Evolutionary conservation across 2,888 invertebrate species (phyloP).

Genomic region (Lochmaea crataegi): DNA sequence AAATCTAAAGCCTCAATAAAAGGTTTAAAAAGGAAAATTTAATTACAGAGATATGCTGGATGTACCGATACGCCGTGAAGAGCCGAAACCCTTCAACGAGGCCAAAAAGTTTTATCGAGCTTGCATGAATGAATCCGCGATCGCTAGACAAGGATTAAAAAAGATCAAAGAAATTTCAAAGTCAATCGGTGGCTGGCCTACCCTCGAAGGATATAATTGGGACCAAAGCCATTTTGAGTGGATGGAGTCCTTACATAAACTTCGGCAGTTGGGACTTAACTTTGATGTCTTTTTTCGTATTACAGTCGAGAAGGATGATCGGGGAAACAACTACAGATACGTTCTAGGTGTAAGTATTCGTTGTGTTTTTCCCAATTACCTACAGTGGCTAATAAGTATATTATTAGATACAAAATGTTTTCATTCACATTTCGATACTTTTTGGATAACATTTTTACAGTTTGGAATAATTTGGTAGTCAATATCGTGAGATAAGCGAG

Average conservation of each 20-base stretch:
- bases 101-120: constrained; percentile 58
- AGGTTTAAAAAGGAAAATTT: background rate
- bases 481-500: too few relatives aligned
- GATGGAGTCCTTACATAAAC: constrained; percentile 57
- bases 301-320: constrained; percentile 53
- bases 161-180: constrained; percentile 60
- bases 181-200: constrained; percentile 72
- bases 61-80: constrained; percentile 42
- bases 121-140: constrained; percentile 59
- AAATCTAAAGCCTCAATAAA: background rate
- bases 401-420: too few relatives aligned
- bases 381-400: too few relatives aligned
- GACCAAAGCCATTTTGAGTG: constrained; percentile 61
- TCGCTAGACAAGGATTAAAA: constrained; percentile 56
- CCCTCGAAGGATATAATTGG: constrained; percentile 66
- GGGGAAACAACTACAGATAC: constrained; percentile 52
- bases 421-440: too few relatives aligned
- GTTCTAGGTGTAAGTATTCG: constrained; percentile 57
- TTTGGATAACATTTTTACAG: too few relatives aligned
- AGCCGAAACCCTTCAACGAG: constrained; percentile 48
- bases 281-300: constrained; percentile 59
- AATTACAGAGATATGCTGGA: constrained; percentile 50
- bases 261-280: constrained; percentile 58
- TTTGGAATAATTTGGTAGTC: too few relatives aligned
- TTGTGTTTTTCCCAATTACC: constrained; percentile 9